These are phyloP conservation scores for Rhynchotus rufescens DNA, from an alignment of 2,797 vertebrate species.

Conservation along the genomic window DNA sequence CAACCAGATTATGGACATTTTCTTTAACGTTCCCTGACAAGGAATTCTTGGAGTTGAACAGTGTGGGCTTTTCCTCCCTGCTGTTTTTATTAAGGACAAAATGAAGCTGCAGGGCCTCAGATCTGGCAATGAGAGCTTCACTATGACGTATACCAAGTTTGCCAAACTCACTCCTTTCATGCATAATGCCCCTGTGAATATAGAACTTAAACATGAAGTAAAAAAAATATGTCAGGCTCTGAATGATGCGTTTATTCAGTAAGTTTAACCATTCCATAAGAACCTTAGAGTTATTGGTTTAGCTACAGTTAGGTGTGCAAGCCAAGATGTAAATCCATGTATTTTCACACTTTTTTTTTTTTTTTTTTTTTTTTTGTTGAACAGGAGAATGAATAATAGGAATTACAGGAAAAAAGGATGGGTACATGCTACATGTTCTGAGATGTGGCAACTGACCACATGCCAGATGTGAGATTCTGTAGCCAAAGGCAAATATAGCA, in stretches of 20 bases:
- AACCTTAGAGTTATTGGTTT: not conserved
- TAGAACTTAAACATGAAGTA: not conserved
- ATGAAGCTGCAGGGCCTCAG: not conserved
- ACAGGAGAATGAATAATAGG: not conserved
- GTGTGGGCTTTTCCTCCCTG: not conserved
- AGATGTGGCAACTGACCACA: not conserved
- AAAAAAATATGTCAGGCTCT: not conserved
- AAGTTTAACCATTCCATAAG: not conserved
- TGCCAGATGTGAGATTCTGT: not conserved
- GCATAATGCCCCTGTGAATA: not conserved
- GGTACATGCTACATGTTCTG: not conserved
- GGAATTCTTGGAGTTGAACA: not conserved
- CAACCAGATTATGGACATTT: not conserved
- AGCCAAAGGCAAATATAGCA: not conserved
- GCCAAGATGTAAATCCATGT: not conserved
- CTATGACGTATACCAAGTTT: not conserved
- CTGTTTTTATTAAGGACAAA: not conserved
- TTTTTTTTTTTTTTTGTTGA: slow-evolving; percentile 6
- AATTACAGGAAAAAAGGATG: not conserved
- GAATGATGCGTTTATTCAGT: not conserved
- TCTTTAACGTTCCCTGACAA: not conserved
- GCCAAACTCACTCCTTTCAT: not conserved
- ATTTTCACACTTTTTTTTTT: too few relatives aligned
- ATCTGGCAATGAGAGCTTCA: not conserved
- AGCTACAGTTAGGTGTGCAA: not conserved